These are phyloP conservation scores for Drosophila funebris DNA, from an alignment of 1,140 invertebrate species.

Conservation along the genomic window DNA sequence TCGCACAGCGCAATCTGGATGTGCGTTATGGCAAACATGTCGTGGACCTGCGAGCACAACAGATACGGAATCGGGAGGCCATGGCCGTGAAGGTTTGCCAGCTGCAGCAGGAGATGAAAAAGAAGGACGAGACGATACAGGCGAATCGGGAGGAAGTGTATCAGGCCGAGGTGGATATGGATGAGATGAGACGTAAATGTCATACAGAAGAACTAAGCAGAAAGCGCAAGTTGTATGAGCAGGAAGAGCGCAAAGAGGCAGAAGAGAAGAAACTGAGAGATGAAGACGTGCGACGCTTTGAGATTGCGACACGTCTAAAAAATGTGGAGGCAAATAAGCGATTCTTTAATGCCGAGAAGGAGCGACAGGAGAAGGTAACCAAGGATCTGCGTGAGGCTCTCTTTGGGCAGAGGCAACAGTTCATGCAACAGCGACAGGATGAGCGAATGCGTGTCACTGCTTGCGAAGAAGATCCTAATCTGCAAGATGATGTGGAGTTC, in stretches of 20 bases:
- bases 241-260: background rate
- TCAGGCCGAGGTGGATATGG: conserved; percentile 2
- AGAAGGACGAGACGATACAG: background rate
- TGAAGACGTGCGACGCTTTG: conserved; percentile 50
- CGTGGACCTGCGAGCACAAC: conserved; percentile 11
- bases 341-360: conserved; percentile 21
- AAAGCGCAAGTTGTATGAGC: conserved; percentile 48
- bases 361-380: background rate
- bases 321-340: conserved; percentile 22
- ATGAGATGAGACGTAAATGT: conserved; percentile 49
- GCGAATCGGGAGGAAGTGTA: background rate
- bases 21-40: conserved; percentile 26
- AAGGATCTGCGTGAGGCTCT: conserved; percentile 28
- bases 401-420: conserved; percentile 37
- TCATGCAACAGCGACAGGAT: conserved; percentile 24
- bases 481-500: conserved; percentile 57
- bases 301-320: conserved; percentile 37
- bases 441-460: conserved; percentile 48
- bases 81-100: background rate
- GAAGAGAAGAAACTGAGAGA: conserved; percentile 11
- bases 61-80: background rate
- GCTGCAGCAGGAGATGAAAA: conserved; percentile 16
- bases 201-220: conserved; percentile 12
- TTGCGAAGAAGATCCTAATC: conserved; percentile 54
- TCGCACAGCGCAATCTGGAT: conserved; percentile 38